phyloP scores from a whole-genome alignment of 2,113 vertebrate species.

The Oreochromis spilurus region DNA sequence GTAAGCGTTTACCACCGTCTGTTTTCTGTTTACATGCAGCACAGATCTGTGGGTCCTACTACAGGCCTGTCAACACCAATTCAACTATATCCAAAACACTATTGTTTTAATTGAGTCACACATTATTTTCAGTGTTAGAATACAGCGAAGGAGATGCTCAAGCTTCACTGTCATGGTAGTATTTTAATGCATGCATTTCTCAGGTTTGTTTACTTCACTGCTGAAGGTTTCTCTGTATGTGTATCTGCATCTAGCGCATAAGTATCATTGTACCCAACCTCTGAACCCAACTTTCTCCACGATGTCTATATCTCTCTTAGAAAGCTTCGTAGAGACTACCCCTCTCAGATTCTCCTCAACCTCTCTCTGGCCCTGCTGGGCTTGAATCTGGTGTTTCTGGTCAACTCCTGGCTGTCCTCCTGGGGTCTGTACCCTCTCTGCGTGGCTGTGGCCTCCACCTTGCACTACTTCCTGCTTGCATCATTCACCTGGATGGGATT shows the following conservation, averaged over 20 bases:
- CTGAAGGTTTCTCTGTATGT: neutral
- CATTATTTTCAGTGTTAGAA: neutral
- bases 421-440: constrained; percentile 73
- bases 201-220: neutral
- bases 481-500: constrained; percentile 91
- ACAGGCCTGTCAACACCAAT: neutral
- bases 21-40: neutral
- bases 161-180: neutral
- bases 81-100: neutral
- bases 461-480: constrained; percentile 86
- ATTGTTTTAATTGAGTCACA: neutral
- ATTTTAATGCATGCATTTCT: neutral
- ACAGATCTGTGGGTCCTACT: neutral
- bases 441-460: constrained; percentile 54
- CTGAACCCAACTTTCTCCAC: neutral
- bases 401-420: constrained; percentile 81
- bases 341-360: constrained; percentile 88
- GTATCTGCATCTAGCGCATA: neutral
- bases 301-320: constrained; percentile 43
- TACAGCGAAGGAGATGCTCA: neutral
- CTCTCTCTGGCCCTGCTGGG: constrained; percentile 80
- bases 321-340: constrained; percentile 81
- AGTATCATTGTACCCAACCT: fast-evolving
- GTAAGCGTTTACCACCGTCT: constrained; percentile 69
- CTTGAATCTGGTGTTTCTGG: constrained; percentile 82